Base-by-base conservation (phyloP, 2,113 vertebrate species). In the Pseudopipra pipra region DNA sequence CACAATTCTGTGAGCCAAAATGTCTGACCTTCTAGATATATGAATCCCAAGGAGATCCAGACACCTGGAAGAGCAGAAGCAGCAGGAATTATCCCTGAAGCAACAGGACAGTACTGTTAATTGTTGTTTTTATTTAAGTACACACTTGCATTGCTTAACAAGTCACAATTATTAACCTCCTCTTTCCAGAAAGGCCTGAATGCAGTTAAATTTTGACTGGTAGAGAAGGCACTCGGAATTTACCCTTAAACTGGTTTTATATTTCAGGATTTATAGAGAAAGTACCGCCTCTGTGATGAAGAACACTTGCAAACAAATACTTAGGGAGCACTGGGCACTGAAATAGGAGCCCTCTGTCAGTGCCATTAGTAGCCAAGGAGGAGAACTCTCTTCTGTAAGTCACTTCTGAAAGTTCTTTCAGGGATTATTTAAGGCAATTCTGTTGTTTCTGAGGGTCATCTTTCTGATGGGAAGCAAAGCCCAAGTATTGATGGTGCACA, bases 111-210 rank as follows among this genome's bases (percentile, higher is more conserved):
- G 12, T 47, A 55, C 13, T 59, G 22, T 28, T 47, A 6, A 35
- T 44, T 27, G 5, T 49, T 79, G 24, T 9, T 89, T 72, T 56
- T 44, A 11, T 44, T 62, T 39, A 72, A 23, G 25, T 31, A 46
- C 22, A 58, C 12, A 14, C 23, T 15, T 55, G 27, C 9, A 7
- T 20, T 39, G 47, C 47, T 44, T 49, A 75, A 72, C 0, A 0
- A 78, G 43, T 28, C 0, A 0, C 46, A 28, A 75, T 79, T 28
- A 41, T 41, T 22, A 43, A 28, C 27, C 17, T 47, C 8, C 52
- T 55, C 39, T 46, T 18, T 56, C 37, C 39, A n/a, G 30, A 47
- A 71, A 62, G 11, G 11, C 5, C 13, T 5, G 5, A 16, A 43
- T 47, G 20, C 2, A 20, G 61, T 68, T 33, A 37, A 44, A 23